phyloP scores from a whole-genome alignment of 2,113 vertebrate genomes.

The Ancistrus triradiatus region DNA sequence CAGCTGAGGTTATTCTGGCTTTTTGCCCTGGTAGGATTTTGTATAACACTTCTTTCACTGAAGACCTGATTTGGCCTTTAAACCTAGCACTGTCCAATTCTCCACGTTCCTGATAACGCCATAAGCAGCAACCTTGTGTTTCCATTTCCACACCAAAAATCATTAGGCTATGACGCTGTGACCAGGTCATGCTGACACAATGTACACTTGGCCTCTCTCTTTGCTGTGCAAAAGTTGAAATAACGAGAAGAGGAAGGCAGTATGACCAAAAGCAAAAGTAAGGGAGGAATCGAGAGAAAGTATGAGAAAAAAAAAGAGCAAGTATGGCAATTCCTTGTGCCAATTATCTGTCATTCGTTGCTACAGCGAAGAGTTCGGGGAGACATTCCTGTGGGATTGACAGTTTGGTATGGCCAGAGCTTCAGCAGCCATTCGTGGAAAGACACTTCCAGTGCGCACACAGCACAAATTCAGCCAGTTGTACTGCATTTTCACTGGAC shows the following conservation, averaged over 20 bases:
- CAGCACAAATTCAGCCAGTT: slow-evolving; percentile 47
- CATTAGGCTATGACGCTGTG: slow-evolving; percentile 20
- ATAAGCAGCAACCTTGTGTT: slow-evolving; percentile 1
- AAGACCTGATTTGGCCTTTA: slow-evolving; percentile 10
- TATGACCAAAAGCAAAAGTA: slow-evolving; percentile 33
- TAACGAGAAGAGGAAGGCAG: slow-evolving; percentile 8
- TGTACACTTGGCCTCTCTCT: slow-evolving; percentile 45
- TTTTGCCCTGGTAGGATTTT: slow-evolving; percentile 15
- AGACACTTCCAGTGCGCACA: slow-evolving; percentile 44
- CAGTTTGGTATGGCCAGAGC: slow-evolving; percentile 49
- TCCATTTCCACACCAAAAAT: slow-evolving; percentile 43
- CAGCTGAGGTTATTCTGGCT: background rate
- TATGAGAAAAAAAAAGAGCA: slow-evolving; percentile 27
- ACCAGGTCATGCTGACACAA: slow-evolving; percentile 50
- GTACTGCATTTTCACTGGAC: slow-evolving; percentile 31
- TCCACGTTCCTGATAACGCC: slow-evolving; percentile 20
- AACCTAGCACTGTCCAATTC: slow-evolving; percentile 8
- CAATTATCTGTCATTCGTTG: slow-evolving; percentile 53
- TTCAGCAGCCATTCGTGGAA: slow-evolving; percentile 40
- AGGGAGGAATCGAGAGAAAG: slow-evolving; percentile 35
- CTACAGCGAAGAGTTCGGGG: slow-evolving; percentile 47
- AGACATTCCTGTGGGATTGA: slow-evolving; percentile 52
- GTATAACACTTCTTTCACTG: slow-evolving; percentile 9
- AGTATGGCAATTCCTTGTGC: slow-evolving; percentile 30
- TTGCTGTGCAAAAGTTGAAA: slow-evolving; percentile 23